These are phyloP conservation scores for Apistogramma diplotaenia DNA, from an alignment of 2,113 vertebrate genomes.

Conservation along the genomic window DNA sequence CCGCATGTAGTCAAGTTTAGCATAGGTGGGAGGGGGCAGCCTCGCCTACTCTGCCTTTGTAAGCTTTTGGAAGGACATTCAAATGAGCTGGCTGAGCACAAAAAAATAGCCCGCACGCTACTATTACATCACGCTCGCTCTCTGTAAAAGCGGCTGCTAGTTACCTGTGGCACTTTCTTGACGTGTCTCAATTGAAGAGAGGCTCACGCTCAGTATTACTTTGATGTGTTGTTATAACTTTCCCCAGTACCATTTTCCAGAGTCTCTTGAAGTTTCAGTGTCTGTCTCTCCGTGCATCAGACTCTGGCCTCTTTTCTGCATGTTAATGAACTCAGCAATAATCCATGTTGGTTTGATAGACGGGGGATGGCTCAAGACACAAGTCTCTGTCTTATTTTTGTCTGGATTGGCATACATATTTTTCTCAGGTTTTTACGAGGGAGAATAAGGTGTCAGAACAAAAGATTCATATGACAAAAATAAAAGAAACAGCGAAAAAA, in stretches of 20 bases:
- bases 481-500: background rate
- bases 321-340: constrained; percentile 49
- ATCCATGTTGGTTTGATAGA: constrained; percentile 24
- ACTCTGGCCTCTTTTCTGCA: constrained; percentile 36
- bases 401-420: background rate
- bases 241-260: constrained; percentile 1
- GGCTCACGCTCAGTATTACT: constrained; percentile 21
- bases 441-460: background rate
- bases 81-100: constrained; percentile 46
- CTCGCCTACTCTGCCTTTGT: constrained; percentile 52
- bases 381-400: constrained; percentile 1
- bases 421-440: background rate
- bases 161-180: constrained; percentile 49
- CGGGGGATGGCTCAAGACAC: constrained; percentile 30
- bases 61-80: constrained; percentile 63
- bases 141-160: constrained; percentile 24
- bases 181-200: constrained; percentile 22
- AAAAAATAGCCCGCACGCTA: constrained; percentile 2
- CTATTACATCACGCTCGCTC: constrained; percentile 15
- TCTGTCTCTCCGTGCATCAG: constrained; percentile 30
- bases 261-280: constrained; percentile 40
- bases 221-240: constrained; percentile 51
- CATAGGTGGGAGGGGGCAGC: constrained; percentile 19
- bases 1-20: constrained; percentile 55
- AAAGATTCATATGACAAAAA: constrained; percentile 4